Evolutionary conservation across 53 echinoderm and acorn worm species (phyloP).

Genomic region (Luidia sarsii): DNA sequence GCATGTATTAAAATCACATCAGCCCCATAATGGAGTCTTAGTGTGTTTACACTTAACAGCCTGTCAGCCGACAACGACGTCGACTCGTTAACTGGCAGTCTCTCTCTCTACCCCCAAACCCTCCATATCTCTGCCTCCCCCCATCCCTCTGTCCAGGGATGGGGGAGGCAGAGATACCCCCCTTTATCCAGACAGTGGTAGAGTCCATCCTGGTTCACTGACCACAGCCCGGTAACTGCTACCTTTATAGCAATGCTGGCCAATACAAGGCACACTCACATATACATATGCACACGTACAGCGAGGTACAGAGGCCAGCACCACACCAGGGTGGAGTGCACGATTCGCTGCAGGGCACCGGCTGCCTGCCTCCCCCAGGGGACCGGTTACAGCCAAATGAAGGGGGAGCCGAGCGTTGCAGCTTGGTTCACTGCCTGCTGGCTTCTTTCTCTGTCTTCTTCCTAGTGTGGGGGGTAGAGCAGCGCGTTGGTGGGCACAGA

Average conservation of each 20-base stretch:
- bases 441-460: too few species aligned
- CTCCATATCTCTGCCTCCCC: constrained; percentile 1
- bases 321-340: too few species aligned
- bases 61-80: neutral
- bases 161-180: neutral
- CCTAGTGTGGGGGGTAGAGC: too few species aligned
- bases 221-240: constrained; percentile 3
- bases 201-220: constrained; percentile 37
- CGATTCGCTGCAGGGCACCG: neutral
- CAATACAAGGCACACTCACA: neutral
- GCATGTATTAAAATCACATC: too few species aligned
- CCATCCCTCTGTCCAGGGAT: neutral
- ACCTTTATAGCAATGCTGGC: neutral
- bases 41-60: too few species aligned
- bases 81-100: neutral
- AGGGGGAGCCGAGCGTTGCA: neutral
- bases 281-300: too few species aligned
- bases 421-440: constrained; percentile 9
- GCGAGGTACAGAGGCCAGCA: too few species aligned
- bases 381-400: constrained; percentile 1
- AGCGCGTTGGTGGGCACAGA: too few species aligned
- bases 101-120: neutral
- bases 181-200: neutral
- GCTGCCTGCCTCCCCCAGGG: neutral
- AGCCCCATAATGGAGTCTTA: too few species aligned